Conservation (phyloP, 2,797 vertebrate genomes). For the Cirrhinus mrigala region DNA sequence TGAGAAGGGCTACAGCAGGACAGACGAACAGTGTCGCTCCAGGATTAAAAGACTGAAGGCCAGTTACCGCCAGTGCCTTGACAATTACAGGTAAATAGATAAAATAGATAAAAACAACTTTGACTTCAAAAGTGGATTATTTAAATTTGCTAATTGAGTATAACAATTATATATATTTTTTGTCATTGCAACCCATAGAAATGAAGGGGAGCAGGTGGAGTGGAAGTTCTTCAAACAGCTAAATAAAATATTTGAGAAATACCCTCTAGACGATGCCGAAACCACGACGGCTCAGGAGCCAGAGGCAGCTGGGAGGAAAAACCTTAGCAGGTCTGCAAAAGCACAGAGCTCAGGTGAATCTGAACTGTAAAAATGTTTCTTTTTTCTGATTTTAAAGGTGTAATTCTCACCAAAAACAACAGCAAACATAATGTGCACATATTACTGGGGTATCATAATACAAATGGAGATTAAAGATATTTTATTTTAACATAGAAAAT, state of each 20-base stretch:
- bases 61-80: constrained; percentile 74
- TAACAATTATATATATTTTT: background rate
- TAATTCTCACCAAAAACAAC: background rate
- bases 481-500: background rate
- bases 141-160: background rate
- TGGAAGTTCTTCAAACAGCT: constrained; percentile 79
- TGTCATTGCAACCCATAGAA: constrained; percentile 59
- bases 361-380: background rate
- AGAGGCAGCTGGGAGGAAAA: constrained; percentile 22
- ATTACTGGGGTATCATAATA: background rate
- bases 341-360: constrained; percentile 26
- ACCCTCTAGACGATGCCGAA: constrained; percentile 58
- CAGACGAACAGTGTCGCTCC: constrained; percentile 77
- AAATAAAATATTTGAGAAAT: constrained; percentile 72
- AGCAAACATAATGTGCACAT: background rate
- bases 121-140: background rate
- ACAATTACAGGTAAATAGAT: constrained; percentile 68
- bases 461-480: background rate
- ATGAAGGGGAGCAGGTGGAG: constrained; percentile 72
- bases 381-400: background rate
- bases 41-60: constrained; percentile 78
- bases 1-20: constrained; percentile 73
- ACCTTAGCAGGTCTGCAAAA: constrained; percentile 20
- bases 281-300: background rate
- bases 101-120: constrained; percentile 31